Evolutionary conservation across 2,113 vertebrate genomes (phyloP), one percentile per base, ranked within the genome.

Genomic region (Ageneiosus marmoratus): DNA sequence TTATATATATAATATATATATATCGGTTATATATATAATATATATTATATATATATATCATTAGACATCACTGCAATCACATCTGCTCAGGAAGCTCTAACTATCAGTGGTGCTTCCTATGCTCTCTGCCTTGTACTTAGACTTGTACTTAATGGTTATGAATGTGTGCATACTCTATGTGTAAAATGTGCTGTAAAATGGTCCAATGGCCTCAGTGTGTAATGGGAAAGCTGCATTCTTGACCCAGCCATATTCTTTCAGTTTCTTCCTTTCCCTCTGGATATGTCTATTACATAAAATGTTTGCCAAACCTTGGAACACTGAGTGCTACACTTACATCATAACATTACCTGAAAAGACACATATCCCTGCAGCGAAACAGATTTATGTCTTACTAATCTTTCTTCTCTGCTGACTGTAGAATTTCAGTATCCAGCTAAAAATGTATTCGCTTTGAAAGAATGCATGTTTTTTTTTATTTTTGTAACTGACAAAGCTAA

Each of bases 311-410:
- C 83, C 82, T 84, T 74, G 48, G 85, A 90, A 89, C 89, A 86
- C 82, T 15, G 7, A 91, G 91, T 86, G 65, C 82, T 69, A 73
- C 77, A 82, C 89, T 90, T 87, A 77, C 79, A 83, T 89, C 77
- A 74, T 85, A 85, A 84, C 79, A 86, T 90, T 91, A 91, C 84
- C 83, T 87, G 90, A 91, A 88, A 91, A 91, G 90, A 93, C 91
- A 91, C 86, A 82, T 88, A 89, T 89, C 88, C 90, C 90, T 89
- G 73, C 86, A 87, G 90, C 88, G 67, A 88, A 90, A 87, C 72
- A 87, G 82, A 88, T 90, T 88, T 89, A 89, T 92, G 87, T 79
- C 89, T 79, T 81, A 75, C 88, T 87, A 91, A 91, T 48, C 12
- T 6, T 48, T 48, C 16, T 72, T 80, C 86, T 78, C 87, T 50